A percentile compares a stretch with the other conserved stretches of the same genome.
These are phyloP conservation scores for Sprattus sprattus DNA, from an alignment of 2,113 vertebrate genomes.

Conservation along the genomic window DNA sequence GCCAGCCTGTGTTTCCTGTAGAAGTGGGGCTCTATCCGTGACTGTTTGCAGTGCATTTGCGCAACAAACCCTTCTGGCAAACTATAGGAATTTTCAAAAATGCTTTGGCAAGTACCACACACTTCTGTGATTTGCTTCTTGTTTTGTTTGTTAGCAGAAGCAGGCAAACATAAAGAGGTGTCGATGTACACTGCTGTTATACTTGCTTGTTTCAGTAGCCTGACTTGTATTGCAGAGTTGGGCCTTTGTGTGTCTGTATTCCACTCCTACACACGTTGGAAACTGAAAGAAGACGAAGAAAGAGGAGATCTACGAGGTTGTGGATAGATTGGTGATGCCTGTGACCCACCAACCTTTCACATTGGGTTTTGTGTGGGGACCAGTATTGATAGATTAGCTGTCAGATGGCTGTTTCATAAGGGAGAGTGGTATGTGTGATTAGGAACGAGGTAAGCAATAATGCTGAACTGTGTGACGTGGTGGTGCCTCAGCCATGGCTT, in stretches of 20 bases:
- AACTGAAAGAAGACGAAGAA: background rate
- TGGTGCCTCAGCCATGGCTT: slow-evolving; percentile 26
- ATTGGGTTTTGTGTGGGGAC: background rate
- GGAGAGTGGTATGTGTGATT: background rate
- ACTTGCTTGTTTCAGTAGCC: background rate
- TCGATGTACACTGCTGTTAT: background rate
- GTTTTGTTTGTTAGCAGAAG: slow-evolving; percentile 12
- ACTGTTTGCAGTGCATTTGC: background rate
- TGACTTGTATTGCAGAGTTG: background rate
- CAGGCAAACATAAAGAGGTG: slow-evolving; percentile 2
- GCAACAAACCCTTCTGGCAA: slow-evolving; percentile 10
- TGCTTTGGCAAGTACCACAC: background rate
- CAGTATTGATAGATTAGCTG: background rate
- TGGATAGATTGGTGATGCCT: background rate
- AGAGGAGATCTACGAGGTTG: background rate
- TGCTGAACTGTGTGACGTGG: slow-evolving; percentile 9
- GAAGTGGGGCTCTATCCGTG: background rate
- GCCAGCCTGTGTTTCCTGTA: background rate
- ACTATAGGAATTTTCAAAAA: slow-evolving; percentile 1
- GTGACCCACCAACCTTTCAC: background rate
- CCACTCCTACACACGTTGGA: background rate
- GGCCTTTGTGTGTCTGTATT: background rate
- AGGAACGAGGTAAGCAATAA: background rate
- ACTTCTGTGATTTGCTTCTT: background rate
- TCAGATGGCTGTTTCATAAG: background rate